A percentile compares a stretch with the other conserved stretches of the same genome.
phyloP scores from a whole-genome alignment of 2,113 vertebrate genomes.

The Toxostoma redivivum region DNA sequence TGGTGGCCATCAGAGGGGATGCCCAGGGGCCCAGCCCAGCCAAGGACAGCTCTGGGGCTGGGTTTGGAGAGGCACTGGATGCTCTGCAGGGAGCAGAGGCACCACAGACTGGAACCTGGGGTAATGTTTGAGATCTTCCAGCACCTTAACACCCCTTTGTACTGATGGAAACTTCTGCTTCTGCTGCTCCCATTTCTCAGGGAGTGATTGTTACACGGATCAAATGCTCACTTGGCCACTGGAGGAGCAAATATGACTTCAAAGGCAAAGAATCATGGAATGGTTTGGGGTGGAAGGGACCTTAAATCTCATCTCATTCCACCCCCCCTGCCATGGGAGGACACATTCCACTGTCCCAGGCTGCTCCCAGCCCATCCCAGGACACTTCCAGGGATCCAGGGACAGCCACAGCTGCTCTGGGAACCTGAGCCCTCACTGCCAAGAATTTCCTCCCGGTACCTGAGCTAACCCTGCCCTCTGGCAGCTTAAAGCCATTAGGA shows the following conservation, averaged over 20 bases:
- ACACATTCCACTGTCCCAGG: neutral
- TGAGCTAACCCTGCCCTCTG: neutral
- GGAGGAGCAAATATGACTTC: neutral
- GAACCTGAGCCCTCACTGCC: neutral
- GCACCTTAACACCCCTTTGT: neutral
- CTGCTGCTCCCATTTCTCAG: neutral
- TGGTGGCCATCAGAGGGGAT: neutral
- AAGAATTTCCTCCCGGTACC: neutral
- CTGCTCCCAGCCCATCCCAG: neutral
- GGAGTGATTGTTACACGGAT: no score
- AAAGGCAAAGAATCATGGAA: neutral
- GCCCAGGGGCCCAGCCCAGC: rapidly evolving
- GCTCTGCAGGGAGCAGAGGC: neutral
- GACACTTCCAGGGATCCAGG: neutral
- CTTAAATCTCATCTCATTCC: neutral
- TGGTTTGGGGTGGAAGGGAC: neutral
- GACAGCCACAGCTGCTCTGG: neutral
- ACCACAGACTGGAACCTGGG: rapidly evolving
- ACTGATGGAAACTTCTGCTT: neutral
- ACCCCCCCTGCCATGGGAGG: neutral
- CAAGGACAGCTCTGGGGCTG: neutral
- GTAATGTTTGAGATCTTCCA: neutral
- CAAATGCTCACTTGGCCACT: neutral
- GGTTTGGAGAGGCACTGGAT: no score
- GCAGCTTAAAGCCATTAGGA: neutral